Base-by-base conservation (phyloP, 2,113 vertebrate species). In the Halcyon senegalensis region DNA sequence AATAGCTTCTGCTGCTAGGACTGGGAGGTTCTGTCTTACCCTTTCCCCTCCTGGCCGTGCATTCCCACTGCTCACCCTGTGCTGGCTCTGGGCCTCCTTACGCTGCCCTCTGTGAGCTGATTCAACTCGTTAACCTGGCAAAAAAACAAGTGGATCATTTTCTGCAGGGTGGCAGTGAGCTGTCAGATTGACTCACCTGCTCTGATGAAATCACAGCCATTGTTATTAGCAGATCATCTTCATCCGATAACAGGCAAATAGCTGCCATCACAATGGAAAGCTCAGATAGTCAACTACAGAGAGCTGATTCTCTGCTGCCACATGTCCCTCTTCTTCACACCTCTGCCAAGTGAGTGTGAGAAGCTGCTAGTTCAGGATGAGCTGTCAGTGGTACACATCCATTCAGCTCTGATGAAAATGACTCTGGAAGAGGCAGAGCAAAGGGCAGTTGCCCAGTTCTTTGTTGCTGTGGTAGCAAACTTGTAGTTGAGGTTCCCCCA, bases 11-110 rank as follows among this genome's bases (percentile, higher is more conserved):
- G 50, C 68, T 87, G 91, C 55, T 80, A 63, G 59, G 18, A 67
- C 41, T 2, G 56, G 81, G 28, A 90, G 68, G 84, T 50, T 82
- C 53, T 25, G 5, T 9, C 41, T 81, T 41, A 25, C 19, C 60
- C 82, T 92, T 88, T 90, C 35, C 44, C 70, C 95, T 94, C 66
- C 84, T 87, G 93, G 93, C 89, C 55, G 83, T n/a, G 73, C 64
- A 89, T 97, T 94, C 60, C 46, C 89, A 55, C n/a, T 5, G 63
- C 79, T 86, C n/a, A 13, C 68, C 33, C 50, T 24, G 37, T 0
- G 2, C 83, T 74, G 55, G 75, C 89, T 80, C 76, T 16, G 68
- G n/a, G 73, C 83, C 76, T 74, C 68, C 53, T 33, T 7, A 21
- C 0, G 5, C 63, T 69, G 85, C 67, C 70, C 14, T 67, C 0